phyloP scores from a whole-genome alignment of 2,113 vertebrate genomes.

The Epinephelus lanceolatus region DNA sequence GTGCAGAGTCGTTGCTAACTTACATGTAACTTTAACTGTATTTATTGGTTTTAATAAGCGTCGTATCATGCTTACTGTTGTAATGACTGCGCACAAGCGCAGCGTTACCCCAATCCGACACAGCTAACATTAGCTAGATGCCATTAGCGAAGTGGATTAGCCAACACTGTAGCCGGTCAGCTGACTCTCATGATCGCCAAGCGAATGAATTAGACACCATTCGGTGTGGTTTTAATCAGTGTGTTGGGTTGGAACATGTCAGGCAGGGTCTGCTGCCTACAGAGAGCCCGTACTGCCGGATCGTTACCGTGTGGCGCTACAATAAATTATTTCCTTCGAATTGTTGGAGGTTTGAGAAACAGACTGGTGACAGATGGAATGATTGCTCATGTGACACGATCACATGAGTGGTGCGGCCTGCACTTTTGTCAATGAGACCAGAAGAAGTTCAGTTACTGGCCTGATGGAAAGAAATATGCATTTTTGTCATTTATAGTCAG shows the following conservation, averaged over 20 bases:
- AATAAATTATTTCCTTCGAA: neutral
- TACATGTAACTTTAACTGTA: fast-evolving
- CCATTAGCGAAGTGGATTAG: constrained; percentile 1
- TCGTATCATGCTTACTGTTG: neutral
- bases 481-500: neutral
- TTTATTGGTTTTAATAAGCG: fast-evolving
- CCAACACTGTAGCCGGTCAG: constrained; percentile 24
- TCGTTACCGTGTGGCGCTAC: neutral
- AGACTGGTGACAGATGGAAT: constrained; percentile 55
- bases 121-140: neutral
- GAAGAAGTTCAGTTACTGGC: neutral
- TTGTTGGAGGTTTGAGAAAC: neutral
- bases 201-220: constrained; percentile 9
- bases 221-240: neutral
- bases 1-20: neutral
- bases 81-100: neutral
- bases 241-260: neutral
- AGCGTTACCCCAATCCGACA: neutral
- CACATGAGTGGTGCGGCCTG: constrained; percentile 70
- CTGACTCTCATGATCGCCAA: constrained; percentile 3
- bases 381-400: constrained; percentile 78
- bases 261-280: no score
- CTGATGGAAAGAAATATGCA: neutral
- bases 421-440: neutral
- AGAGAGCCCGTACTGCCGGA: fast-evolving